Percentiles rank a stretch among this genome's conserved stretches.
phyloP scores from a whole-genome alignment of 2,113 vertebrate species.

The Eleginops maclovinus region DNA sequence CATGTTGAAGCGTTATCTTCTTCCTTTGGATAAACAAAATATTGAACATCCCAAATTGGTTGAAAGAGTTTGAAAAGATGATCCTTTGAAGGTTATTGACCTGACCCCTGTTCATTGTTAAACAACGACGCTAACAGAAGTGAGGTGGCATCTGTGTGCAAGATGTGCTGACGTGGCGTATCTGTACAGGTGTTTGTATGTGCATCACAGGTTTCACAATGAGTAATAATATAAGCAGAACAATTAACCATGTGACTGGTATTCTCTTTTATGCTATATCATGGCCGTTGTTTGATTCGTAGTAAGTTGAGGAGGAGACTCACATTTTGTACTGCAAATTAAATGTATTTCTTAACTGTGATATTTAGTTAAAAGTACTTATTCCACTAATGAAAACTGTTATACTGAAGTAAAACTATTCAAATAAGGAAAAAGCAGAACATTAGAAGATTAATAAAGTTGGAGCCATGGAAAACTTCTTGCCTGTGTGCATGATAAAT shows the following conservation, averaged over 20 bases:
- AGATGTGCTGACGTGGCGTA: background rate
- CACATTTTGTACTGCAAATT: too few species aligned
- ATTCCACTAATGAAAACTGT: background rate
- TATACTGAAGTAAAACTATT: background rate
- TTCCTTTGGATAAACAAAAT: background rate
- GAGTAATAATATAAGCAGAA: too few species aligned
- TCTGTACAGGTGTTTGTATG: background rate
- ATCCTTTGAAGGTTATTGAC: background rate
- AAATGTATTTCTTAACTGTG: too few species aligned
- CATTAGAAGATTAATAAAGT: background rate
- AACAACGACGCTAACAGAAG: background rate
- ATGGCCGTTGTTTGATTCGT: too few species aligned
- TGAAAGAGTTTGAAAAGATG: background rate
- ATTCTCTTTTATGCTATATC: too few species aligned
- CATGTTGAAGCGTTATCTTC: background rate
- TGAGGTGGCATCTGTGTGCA: slow-evolving; percentile 21
- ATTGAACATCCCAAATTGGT: background rate
- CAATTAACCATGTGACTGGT: too few species aligned
- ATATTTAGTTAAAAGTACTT: too few species aligned
- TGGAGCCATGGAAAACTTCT: background rate
- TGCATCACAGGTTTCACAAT: background rate
- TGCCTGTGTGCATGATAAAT: background rate
- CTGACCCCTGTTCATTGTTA: slow-evolving; percentile 15
- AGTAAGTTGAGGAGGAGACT: too few species aligned
- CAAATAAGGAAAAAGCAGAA: background rate